These are phyloP conservation scores for Nannospalax galili DNA, from an alignment of 2,113 vertebrate genomes.

Conservation along the genomic window DNA sequence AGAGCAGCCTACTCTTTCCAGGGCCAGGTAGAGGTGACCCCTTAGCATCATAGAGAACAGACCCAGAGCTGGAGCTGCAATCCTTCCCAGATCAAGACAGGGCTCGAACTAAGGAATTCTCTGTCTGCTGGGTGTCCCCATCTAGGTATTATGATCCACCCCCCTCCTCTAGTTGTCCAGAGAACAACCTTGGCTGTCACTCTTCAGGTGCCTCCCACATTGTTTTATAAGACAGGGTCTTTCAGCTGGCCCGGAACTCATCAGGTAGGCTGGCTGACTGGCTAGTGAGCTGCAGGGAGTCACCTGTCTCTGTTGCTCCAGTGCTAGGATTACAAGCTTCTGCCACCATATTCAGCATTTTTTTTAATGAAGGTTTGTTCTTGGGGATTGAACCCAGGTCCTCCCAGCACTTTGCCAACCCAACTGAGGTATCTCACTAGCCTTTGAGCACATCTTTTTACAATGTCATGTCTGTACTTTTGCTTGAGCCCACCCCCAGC, in stretches of 20 bases:
- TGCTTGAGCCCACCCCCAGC: background rate
- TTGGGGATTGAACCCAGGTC: background rate
- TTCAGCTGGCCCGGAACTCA: background rate
- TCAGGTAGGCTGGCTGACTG: background rate
- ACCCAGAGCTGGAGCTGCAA: background rate
- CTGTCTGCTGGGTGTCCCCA: background rate
- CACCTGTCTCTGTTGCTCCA: too few species aligned
- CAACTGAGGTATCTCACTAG: background rate
- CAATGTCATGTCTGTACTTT: background rate
- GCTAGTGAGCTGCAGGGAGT: background rate
- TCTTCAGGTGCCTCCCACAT: background rate
- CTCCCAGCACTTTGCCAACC: background rate
- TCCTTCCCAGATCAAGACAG: background rate
- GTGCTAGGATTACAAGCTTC: background rate
- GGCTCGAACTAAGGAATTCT: background rate
- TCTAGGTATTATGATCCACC: too few species aligned
- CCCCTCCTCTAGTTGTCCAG: too few species aligned
- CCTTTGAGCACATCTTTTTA: too few species aligned
- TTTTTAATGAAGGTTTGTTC: background rate
- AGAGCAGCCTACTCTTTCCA: background rate
- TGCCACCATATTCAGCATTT: too few species aligned
- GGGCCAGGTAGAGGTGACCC: rapidly evolving
- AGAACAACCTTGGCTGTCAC: background rate
- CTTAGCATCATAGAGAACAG: background rate
- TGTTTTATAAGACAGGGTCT: background rate